A percentile compares a stretch with the other conserved stretches of the same genome.
Evolutionary conservation across 2,797 vertebrate genomes (phyloP).

Genomic region (Crocidura indochinensis): DNA sequence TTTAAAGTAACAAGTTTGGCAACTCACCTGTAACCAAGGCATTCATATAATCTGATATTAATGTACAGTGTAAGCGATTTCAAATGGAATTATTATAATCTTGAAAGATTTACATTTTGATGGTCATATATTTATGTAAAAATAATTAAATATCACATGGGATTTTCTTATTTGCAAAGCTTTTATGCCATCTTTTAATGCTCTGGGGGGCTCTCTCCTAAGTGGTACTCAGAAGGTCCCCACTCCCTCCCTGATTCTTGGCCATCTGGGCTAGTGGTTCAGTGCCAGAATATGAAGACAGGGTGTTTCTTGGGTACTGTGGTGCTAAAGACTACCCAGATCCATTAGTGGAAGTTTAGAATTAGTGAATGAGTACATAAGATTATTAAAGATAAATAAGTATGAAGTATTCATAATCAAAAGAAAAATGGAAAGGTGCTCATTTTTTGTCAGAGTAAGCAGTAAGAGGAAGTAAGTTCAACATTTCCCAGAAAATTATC

Average conservation of each 20-base stretch:
- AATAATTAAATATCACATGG: constrained; percentile 42
- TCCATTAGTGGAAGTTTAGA: not conserved
- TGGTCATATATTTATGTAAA: constrained; percentile 12
- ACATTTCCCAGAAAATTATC: not conserved
- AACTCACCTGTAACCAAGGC: constrained; percentile 65
- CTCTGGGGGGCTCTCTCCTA: too few relatives aligned
- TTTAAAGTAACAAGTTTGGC: constrained; percentile 71
- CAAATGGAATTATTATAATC: constrained; percentile 8
- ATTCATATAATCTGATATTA: constrained; percentile 16
- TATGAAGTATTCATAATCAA: not conserved
- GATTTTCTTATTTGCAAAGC: not conserved
- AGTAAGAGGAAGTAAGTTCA: not conserved
- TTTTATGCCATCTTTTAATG: too few relatives aligned
- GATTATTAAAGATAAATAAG: not conserved
- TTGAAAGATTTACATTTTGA: constrained; percentile 40
- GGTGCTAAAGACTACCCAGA: too few relatives aligned
- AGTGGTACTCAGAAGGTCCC: too few relatives aligned
- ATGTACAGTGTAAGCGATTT: constrained; percentile 1
- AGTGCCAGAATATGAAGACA: too few relatives aligned
- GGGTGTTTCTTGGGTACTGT: too few relatives aligned
- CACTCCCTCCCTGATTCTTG: too few relatives aligned
- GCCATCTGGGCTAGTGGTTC: too few relatives aligned
- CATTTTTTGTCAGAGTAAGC: not conserved
- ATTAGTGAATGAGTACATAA: not conserved
- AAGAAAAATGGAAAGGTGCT: not conserved